Conservation (phyloP, 2,797 vertebrate genomes). For the Microchirus variegatus region DNA sequence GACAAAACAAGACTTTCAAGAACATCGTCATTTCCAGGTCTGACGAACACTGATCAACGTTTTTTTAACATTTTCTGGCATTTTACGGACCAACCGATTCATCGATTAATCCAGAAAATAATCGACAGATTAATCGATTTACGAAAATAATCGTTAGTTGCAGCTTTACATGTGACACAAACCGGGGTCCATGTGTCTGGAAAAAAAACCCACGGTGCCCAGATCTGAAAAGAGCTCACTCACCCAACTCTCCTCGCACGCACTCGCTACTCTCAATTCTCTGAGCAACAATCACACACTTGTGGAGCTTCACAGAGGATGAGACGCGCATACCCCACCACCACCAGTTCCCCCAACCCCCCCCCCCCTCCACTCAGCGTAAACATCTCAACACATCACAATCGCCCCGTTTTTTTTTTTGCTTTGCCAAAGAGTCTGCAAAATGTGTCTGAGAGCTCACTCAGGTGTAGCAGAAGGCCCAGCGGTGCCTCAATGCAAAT, state of each 20-base stretch:
- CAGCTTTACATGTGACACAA: background rate
- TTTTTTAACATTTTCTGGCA: too few relatives aligned
- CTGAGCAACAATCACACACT: conserved; percentile 31
- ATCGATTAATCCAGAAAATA: too few relatives aligned
- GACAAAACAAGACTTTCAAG: too few relatives aligned
- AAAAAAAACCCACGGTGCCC: conserved; percentile 19
- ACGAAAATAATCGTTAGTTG: too few relatives aligned
- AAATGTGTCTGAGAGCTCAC: conserved; percentile 65
- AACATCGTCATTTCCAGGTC: too few relatives aligned
- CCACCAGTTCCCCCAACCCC: background rate
- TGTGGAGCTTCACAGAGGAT: conserved; percentile 24
- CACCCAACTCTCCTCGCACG: conserved; percentile 29
- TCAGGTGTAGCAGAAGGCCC: conserved; percentile 66
- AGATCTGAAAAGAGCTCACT: conserved; percentile 27
- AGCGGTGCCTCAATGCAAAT: conserved; percentile 68
- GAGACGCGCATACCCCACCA: conserved; percentile 21
- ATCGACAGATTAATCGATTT: too few relatives aligned
- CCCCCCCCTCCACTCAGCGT: conserved; percentile 25
- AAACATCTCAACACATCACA: conserved; percentile 65
- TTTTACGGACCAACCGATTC: too few relatives aligned
- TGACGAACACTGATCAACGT: too few relatives aligned
- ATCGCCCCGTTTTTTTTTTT: conserved; percentile 42
- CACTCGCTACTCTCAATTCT: conserved; percentile 42
- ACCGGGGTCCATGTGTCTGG: background rate
- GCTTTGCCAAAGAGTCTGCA: conserved; percentile 57